A percentile compares a stretch with the other conserved stretches of the same genome.
Conservation (phyloP, 2,888 invertebrate genomes). For the Leuctra nigra region DNA sequence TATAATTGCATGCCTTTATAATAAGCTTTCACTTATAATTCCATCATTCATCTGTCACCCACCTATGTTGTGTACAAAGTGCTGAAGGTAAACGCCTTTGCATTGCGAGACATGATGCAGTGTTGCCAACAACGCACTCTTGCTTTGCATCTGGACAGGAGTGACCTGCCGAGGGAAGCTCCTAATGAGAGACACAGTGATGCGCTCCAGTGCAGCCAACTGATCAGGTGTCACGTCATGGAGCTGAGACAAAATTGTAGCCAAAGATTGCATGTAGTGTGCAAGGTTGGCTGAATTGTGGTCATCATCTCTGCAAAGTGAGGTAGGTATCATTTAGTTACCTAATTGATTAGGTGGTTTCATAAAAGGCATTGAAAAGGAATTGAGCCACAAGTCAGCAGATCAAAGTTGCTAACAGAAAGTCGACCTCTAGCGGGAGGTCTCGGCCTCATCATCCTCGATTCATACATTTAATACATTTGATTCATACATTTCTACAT, state of each 20-base stretch:
- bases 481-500: too few species aligned
- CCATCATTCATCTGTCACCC: too few species aligned
- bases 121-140: conserved; percentile 40
- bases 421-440: too few species aligned
- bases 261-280: conserved; percentile 46
- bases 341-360: conserved; percentile 31
- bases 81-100: conserved; percentile 39
- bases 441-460: too few species aligned
- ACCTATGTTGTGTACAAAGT: conserved; percentile 43
- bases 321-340: conserved; percentile 35
- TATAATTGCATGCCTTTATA: too few species aligned
- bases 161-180: conserved; percentile 44
- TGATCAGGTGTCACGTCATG: conserved; percentile 39
- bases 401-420: too few species aligned
- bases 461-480: too few species aligned
- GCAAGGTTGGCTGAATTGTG: conserved; percentile 40
- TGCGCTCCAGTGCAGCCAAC: conserved; percentile 42
- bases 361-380: not conserved
- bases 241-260: conserved; percentile 42
- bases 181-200: conserved; percentile 45
- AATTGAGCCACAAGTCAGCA: not conserved
- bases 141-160: conserved; percentile 37
- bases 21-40: too few species aligned
- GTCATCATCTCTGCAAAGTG: conserved; percentile 38
- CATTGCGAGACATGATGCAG: conserved; percentile 40